Conservation (phyloP, 2,888 invertebrate species). For the Cyrtodaria siliqua region DNA sequence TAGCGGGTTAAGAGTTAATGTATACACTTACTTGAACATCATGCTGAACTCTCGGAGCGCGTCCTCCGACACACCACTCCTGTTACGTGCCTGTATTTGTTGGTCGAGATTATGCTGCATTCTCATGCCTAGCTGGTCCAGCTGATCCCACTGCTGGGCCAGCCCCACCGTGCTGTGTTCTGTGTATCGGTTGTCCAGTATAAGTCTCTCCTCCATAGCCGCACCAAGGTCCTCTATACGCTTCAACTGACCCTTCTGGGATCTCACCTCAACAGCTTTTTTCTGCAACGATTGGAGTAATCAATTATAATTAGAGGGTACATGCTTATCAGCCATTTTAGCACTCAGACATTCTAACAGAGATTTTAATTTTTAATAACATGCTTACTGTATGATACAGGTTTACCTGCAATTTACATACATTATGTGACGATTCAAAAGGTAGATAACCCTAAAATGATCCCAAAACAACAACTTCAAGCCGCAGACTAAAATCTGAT, state of each 20-base stretch:
- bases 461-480: no score
- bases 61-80: slow-evolving; percentile 98
- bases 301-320: no score
- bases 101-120: slow-evolving; percentile 99
- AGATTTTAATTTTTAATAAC: no score
- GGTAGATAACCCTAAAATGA: no score
- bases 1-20: no score
- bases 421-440: no score
- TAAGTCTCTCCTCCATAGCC: slow-evolving; percentile 97
- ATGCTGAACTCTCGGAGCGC: slow-evolving; percentile 97
- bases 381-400: no score
- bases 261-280: slow-evolving; percentile 98
- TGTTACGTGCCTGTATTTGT: slow-evolving; percentile 98
- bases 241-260: slow-evolving; percentile 96
- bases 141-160: slow-evolving; percentile 99
- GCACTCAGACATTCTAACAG: no score
- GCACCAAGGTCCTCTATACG: slow-evolving; percentile 98
- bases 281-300: no score
- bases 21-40: slow-evolving; percentile 94
- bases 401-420: no score
- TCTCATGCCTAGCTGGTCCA: slow-evolving; percentile 99
- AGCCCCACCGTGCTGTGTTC: slow-evolving; percentile 96
- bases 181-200: slow-evolving; percentile 98
- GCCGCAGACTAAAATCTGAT: no score
- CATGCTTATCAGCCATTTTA: no score